Conservation (phyloP, 2,888 invertebrate genomes). For the Cryptocephalus primarius region DNA sequence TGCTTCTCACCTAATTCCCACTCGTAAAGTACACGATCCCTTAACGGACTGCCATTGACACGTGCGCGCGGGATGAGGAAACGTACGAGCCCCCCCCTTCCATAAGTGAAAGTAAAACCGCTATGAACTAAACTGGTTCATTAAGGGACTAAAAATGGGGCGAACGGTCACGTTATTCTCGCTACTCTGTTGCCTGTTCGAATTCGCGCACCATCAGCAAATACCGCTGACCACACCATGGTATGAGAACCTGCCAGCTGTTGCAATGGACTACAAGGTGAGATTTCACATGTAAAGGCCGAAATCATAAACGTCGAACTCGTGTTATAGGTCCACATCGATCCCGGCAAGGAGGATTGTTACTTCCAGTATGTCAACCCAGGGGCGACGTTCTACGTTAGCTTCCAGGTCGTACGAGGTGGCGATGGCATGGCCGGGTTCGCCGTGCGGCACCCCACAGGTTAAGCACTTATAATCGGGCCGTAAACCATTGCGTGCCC, state of each 20-base stretch:
- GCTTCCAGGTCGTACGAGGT: slow-evolving; percentile 86
- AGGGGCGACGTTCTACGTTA: slow-evolving; percentile 86
- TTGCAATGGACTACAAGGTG: slow-evolving; percentile 92
- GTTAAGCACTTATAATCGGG: slow-evolving; percentile 24
- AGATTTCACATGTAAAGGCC: no score
- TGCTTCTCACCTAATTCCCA: no score
- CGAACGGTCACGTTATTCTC: background rate
- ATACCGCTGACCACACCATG: slow-evolving; percentile 52
- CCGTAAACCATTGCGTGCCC: no score
- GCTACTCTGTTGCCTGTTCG: background rate
- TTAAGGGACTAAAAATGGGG: background rate
- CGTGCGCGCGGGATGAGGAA: no score
- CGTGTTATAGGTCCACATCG: slow-evolving; percentile 49
- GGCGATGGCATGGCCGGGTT: slow-evolving; percentile 93
- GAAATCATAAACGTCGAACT: no score
- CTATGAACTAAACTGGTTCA: no score
- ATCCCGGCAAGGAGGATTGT: slow-evolving; percentile 91
- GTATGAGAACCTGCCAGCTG: slow-evolving; percentile 82
- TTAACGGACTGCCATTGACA: no score
- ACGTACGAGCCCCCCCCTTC: no score
- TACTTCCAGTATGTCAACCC: slow-evolving; percentile 89
- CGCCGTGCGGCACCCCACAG: slow-evolving; percentile 76
- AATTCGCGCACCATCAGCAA: slow-evolving; percentile 3
- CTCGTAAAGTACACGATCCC: no score
- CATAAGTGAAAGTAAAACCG: no score